Base-by-base conservation (phyloP, 2,888 invertebrate genomes). In the Abrostola triplasia region DNA sequence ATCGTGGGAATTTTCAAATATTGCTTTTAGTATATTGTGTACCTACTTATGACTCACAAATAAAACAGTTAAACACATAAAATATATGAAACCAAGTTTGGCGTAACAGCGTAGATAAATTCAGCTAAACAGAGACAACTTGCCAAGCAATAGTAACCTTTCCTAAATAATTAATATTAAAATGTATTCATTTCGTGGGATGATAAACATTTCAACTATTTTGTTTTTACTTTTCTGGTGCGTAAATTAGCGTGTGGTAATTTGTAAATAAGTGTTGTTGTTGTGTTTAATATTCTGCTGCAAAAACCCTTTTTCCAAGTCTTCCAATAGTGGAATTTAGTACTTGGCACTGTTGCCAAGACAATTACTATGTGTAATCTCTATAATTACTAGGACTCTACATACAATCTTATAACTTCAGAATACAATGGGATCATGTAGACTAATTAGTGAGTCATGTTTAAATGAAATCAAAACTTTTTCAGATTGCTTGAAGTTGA, bases 281-380 rank as follows among this genome's bases (percentile, higher is more conserved):
- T 12, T 0, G 36, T 44, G 44, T 62, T 57, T 61, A 67, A 58
- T 72, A 5, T 50, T 47, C 47, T 11, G 41, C 55, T 47, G 13
- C 48, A 60, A 35, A 11, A 10, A 11, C 36, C 36, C 59, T 47
- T 71, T 71, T 57, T 67, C 47, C 47, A 71, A 44, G n/a, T n/a
- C 8, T 58, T 54, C 7, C 7, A 13, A 7, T 62, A 12, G 35
- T 56, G 36, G 50, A 11, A 67, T 40, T 67, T 42, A 70, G 38
- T 38, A 57, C 13, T 70, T 71, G 72, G 70, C 62, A 61, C 10
- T n/a, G 36, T 40, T 55, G 72, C 70, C 70, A 70, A 58, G 35
- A 47, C 13, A 13, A 57, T n/a, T 47, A 52, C 13, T 47, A 47
- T 13, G 53, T 60, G 47, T 57, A 24, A 57, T 55, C 10, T 1